Percentiles rank a stretch among this genome's conserved stretches.
phyloP scores from a whole-genome alignment of 2,113 vertebrate genomes.

The Apteryx owenii region DNA sequence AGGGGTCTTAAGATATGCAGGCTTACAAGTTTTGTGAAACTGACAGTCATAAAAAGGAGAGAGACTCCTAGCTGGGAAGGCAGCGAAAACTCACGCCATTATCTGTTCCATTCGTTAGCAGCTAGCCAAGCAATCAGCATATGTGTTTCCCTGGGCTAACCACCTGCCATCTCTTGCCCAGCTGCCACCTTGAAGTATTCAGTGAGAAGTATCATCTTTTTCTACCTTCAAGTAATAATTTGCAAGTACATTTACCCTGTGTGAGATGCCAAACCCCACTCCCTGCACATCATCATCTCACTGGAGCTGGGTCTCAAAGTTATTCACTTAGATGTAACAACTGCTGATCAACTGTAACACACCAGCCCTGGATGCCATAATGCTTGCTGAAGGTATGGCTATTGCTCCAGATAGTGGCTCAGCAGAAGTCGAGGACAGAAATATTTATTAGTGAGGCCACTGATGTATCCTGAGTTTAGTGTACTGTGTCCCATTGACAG shows the following conservation, averaged over 20 bases:
- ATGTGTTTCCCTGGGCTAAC: neutral
- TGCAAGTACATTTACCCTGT: neutral
- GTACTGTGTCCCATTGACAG: neutral
- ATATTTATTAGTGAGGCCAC: neutral
- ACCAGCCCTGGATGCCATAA: neutral
- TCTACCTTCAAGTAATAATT: neutral
- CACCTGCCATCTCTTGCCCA: neutral
- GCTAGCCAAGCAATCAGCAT: neutral
- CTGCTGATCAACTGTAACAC: neutral
- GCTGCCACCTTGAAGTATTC: neutral
- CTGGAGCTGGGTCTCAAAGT: neutral
- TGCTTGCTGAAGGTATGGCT: neutral
- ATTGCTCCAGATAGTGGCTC: neutral
- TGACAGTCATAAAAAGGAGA: neutral
- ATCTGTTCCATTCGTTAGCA: neutral
- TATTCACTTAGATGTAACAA: neutral
- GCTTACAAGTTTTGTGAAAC: neutral
- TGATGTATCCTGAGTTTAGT: neutral
- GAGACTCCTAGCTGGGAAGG: neutral
- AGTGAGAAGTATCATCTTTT: neutral
- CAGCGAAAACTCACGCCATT: neutral
- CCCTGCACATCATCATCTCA: neutral
- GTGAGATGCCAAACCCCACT: neutral
- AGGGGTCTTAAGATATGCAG: neutral
- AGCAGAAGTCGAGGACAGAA: neutral